These are phyloP conservation scores for Heloderma charlesbogerti DNA, from an alignment of 2,113 vertebrate genomes.

Conservation along the genomic window DNA sequence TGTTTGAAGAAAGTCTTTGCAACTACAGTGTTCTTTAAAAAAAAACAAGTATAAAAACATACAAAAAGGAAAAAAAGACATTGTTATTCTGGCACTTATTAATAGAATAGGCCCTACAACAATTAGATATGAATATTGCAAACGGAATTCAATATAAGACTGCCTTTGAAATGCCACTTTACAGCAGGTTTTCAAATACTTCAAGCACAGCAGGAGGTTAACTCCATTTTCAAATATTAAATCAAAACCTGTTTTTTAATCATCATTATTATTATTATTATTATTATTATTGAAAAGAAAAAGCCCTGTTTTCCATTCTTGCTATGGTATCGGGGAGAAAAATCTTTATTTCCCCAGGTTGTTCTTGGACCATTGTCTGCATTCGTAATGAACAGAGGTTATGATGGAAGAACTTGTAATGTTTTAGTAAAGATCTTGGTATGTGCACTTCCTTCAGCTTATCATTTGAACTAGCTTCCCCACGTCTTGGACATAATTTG, in stretches of 20 bases:
- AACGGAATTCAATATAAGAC: constrained; percentile 83
- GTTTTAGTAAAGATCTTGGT: background rate
- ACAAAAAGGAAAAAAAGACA: constrained; percentile 76
- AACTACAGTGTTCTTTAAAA: constrained; percentile 73
- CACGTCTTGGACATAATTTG: background rate
- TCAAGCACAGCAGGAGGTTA: constrained; percentile 82
- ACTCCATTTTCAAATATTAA: constrained; percentile 84
- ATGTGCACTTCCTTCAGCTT: background rate
- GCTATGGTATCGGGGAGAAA: constrained; percentile 62
- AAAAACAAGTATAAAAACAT: constrained; percentile 76
- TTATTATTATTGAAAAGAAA: constrained; percentile 72
- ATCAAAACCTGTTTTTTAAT: constrained; percentile 82
- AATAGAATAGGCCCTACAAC: constrained; percentile 76
- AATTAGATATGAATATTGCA: constrained; percentile 82
- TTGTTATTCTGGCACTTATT: constrained; percentile 81
- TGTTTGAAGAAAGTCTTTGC: constrained; percentile 69
- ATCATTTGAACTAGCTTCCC: background rate
- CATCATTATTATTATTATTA: constrained; percentile 68
- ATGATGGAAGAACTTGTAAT: background rate
- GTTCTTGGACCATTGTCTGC: constrained; percentile 50
- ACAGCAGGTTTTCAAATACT: constrained; percentile 81
- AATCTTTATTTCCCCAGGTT: constrained; percentile 33
- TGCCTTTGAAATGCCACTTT: constrained; percentile 83
- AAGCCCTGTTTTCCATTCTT: constrained; percentile 69
- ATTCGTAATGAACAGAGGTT: constrained; percentile 47